phyloP scores from a whole-genome alignment of 2,113 vertebrate genomes.

The Sterrhoptilus dennistouni region DNA sequence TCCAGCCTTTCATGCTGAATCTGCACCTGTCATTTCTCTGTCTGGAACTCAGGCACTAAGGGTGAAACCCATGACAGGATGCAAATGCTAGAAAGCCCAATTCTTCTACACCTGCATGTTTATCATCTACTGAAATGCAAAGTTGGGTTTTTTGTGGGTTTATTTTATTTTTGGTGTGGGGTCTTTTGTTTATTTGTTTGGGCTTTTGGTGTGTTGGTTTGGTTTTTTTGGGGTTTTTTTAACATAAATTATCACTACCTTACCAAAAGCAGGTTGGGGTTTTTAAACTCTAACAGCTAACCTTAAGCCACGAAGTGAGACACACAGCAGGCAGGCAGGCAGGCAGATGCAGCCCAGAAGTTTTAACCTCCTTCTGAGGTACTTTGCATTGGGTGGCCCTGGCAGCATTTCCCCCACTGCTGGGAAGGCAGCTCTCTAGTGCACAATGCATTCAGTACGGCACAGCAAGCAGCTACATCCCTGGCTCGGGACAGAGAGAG shows the following conservation, averaged over 20 bases:
- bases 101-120: neutral
- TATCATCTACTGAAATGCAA: neutral
- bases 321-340: neutral
- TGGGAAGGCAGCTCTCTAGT: neutral
- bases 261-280: neutral
- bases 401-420: rapidly evolving
- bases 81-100: neutral
- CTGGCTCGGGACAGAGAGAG: rapidly evolving
- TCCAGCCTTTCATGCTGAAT: neutral
- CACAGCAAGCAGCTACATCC: neutral
- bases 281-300: neutral
- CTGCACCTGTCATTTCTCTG: neutral
- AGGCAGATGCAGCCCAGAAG: neutral
- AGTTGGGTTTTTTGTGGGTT: neutral
- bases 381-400: neutral
- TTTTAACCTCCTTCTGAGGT: neutral
- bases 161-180: too few species aligned
- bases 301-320: neutral
- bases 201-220: neutral
- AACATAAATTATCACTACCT: neutral
- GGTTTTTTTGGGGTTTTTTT: too few species aligned
- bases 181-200: neutral
- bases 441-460: rapidly evolving
- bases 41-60: neutral
- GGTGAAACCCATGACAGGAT: neutral